Percentiles rank a stretch among this genome's conserved stretches.
Evolutionary conservation across 2,797 vertebrate species (phyloP).

Genomic region (Merluccius polli): DNA sequence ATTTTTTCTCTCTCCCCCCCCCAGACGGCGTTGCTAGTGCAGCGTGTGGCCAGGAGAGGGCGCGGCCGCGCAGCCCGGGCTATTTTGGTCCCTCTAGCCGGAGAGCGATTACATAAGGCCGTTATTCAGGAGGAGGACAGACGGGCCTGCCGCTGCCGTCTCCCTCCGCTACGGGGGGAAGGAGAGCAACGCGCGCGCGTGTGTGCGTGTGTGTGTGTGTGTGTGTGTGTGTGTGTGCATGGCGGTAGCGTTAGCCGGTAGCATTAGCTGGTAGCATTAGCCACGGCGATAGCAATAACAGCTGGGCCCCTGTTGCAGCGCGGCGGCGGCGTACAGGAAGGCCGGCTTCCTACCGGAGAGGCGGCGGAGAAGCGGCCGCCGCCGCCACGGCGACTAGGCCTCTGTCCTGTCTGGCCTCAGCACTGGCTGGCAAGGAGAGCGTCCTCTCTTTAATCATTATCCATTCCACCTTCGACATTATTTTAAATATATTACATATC

Average conservation of each 20-base stretch:
- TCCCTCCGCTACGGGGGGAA: conserved; percentile 51
- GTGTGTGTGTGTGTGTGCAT: not conserved
- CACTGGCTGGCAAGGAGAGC: not conserved
- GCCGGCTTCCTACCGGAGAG: conserved; percentile 4
- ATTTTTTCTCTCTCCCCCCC: conserved; percentile 10
- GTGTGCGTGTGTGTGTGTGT: no score
- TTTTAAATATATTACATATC: not conserved
- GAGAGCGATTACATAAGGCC: conserved; percentile 72
- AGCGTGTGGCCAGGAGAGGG: conserved; percentile 61
- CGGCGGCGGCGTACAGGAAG: conserved; percentile 42
- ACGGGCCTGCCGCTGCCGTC: conserved; percentile 60
- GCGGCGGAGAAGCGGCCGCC: not conserved
- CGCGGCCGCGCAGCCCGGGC: conserved; percentile 63
- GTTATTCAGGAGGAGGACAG: conserved; percentile 69
- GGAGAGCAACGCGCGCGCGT: conserved; percentile 47
- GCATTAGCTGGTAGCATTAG: no score
- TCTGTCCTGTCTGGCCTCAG: conserved; percentile 22
- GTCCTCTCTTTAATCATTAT: not conserved
- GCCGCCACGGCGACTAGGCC: conserved; percentile 34
- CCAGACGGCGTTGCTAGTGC: conserved; percentile 26
- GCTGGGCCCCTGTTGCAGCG: conserved; percentile 51
- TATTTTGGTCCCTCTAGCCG: conserved; percentile 71
- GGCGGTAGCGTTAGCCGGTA: not conserved
- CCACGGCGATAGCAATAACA: conserved; percentile 38
- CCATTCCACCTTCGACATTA: not conserved